phyloP scores from a whole-genome alignment of 2,797 vertebrate genomes.

The Gobionotothen gibberifrons region DNA sequence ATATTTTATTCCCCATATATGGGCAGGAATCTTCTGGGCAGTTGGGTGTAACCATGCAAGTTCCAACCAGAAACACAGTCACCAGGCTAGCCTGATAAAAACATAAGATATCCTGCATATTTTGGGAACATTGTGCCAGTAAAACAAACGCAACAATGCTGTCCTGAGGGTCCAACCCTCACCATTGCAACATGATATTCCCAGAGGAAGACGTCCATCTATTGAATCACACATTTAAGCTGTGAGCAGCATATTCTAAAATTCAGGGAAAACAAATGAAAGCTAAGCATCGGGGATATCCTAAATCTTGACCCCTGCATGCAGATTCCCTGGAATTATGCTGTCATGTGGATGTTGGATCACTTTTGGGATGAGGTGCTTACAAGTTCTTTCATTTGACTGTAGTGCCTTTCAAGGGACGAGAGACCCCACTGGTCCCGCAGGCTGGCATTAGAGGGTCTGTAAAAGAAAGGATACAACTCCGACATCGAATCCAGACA shows the following conservation, averaged over 20 bases:
- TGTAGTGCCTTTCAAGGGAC: conserved; percentile 77
- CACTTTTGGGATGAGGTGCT: conserved; percentile 53
- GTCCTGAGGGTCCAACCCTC: conserved; percentile 17
- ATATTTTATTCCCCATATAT: no score
- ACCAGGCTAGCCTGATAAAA: conserved; percentile 1
- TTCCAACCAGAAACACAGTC: neutral
- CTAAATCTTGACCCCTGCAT: conserved; percentile 55
- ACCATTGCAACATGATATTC: conserved; percentile 41
- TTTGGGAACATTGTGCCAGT: conserved; percentile 28
- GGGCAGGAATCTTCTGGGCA: neutral
- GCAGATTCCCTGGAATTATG: conserved; percentile 57
- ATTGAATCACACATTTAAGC: conserved; percentile 34
- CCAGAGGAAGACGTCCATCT: conserved; percentile 43
- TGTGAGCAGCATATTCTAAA: conserved; percentile 47
- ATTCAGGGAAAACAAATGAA: conserved; percentile 55
- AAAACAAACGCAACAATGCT: conserved; percentile 42
- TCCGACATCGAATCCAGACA: conserved; percentile 86
- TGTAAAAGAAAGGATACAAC: conserved; percentile 92
- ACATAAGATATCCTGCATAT: conserved; percentile 20
- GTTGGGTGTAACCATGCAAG: neutral
- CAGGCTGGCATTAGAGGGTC: conserved; percentile 80
- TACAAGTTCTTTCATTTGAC: conserved; percentile 80
- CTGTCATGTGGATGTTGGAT: conserved; percentile 58
- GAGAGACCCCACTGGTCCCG: conserved; percentile 83
- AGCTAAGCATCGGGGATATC: conserved; percentile 66